These are phyloP conservation scores for Zaprionus africanus DNA, from an alignment of 1,140 invertebrate species.

Conservation along the genomic window DNA sequence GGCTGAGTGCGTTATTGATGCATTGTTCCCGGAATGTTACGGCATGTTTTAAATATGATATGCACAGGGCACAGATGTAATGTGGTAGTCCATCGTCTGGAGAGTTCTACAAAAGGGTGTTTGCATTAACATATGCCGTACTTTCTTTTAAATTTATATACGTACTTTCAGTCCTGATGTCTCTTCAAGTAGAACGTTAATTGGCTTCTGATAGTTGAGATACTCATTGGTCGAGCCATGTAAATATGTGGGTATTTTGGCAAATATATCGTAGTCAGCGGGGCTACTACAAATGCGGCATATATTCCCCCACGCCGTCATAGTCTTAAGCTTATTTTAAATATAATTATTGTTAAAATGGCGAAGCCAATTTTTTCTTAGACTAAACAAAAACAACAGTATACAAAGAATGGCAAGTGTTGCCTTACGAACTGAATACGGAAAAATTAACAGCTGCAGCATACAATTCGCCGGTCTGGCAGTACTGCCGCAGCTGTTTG, in stretches of 20 bases:
- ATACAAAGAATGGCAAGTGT: slow-evolving; percentile 40
- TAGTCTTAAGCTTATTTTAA: slow-evolving; percentile 27
- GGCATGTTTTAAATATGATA: slow-evolving; percentile 81
- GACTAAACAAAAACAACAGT: slow-evolving; percentile 37
- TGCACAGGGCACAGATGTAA: slow-evolving; percentile 76
- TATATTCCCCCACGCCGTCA: slow-evolving; percentile 74
- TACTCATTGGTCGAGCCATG: slow-evolving; percentile 78
- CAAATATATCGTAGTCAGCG: slow-evolving; percentile 79
- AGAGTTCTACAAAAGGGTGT: slow-evolving; percentile 47
- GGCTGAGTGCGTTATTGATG: slow-evolving; percentile 72
- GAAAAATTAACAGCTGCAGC: slow-evolving; percentile 20
- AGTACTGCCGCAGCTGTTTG: background rate
- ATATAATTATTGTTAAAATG: slow-evolving; percentile 17
- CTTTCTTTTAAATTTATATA: background rate
- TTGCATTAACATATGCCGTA: background rate
- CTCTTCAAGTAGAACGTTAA: slow-evolving; percentile 72
- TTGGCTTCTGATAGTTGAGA: slow-evolving; percentile 79
- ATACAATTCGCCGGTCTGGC: background rate
- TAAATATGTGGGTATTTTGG: slow-evolving; percentile 79
- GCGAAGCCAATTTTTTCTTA: slow-evolving; percentile 9
- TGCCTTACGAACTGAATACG: slow-evolving; percentile 16
- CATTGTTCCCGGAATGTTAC: slow-evolving; percentile 79
- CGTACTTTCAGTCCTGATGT: slow-evolving; percentile 76
- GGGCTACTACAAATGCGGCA: slow-evolving; percentile 80
- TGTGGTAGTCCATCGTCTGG: slow-evolving; percentile 70